A percentile compares a stretch with the other conserved stretches of the same genome.
These are phyloP conservation scores for Lepisosteus oculatus DNA, from an alignment of 2,113 vertebrate species.

Conservation along the genomic window DNA sequence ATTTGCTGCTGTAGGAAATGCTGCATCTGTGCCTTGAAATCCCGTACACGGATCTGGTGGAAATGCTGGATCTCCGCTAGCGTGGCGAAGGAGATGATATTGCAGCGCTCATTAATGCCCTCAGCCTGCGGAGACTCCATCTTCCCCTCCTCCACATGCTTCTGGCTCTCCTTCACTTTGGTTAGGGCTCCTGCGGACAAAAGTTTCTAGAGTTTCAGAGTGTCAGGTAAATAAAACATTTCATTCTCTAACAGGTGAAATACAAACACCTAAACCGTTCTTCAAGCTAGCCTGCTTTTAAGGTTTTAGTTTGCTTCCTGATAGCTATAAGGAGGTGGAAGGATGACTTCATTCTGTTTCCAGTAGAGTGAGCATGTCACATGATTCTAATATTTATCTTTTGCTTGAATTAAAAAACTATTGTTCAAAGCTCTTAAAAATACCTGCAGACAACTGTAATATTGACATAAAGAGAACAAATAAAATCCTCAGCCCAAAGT, in stretches of 20 bases:
- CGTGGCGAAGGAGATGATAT: constrained; percentile 97
- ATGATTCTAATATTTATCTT: no score
- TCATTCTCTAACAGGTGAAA: not conserved
- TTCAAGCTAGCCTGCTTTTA: not conserved
- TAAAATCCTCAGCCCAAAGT: no score
- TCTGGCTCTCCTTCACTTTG: constrained; percentile 94
- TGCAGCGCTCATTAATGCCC: constrained; percentile 91
- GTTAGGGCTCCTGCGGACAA: constrained; percentile 83
- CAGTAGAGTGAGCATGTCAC: no score
- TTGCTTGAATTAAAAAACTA: not conserved
- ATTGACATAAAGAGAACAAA: no score
- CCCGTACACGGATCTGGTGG: constrained; percentile 90
- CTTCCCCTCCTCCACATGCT: constrained; percentile 94
- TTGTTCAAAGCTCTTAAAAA: no score
- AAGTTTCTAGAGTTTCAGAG: constrained; percentile 4
- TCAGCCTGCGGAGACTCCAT: constrained; percentile 90
- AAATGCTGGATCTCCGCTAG: constrained; percentile 97
- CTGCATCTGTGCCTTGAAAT: constrained; percentile 96
- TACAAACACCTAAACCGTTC: not conserved
- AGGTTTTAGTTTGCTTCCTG: no score
- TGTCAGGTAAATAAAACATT: not conserved
- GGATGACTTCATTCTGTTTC: no score
- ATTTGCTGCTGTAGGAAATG: constrained; percentile 95
- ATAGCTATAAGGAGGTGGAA: no score
- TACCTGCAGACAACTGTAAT: no score